Percentiles rank a stretch among this genome's conserved stretches.
Evolutionary conservation across 53 echinoderm and acorn worm species (phyloP).

Genomic region (Paracentrotus lividus): DNA sequence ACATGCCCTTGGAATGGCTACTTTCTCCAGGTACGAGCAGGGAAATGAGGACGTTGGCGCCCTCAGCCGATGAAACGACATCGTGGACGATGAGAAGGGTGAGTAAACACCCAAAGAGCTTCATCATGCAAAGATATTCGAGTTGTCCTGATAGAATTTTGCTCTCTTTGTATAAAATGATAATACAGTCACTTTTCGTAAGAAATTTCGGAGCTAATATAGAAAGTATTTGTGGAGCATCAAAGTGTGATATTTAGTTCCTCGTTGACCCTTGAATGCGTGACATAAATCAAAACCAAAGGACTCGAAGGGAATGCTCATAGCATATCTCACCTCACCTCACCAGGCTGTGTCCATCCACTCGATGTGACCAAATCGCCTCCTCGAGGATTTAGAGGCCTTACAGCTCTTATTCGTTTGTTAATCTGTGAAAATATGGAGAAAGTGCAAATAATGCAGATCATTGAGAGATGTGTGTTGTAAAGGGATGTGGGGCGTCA

Average conservation of each 20-base stretch:
- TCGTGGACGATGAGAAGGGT: neutral
- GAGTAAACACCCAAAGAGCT: neutral
- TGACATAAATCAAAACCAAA: neutral
- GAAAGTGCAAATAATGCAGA: too few relatives aligned
- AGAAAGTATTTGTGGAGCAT: neutral
- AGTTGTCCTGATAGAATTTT: neutral
- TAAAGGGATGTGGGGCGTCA: too few relatives aligned
- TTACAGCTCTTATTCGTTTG: too few relatives aligned
- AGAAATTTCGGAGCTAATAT: neutral
- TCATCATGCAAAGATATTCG: neutral
- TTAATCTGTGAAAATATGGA: too few relatives aligned
- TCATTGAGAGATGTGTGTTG: too few relatives aligned
- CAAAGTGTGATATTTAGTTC: neutral
- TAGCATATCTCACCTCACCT: too few relatives aligned
- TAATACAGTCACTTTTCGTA: neutral
- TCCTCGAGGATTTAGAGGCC: too few relatives aligned
- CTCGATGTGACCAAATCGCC: too few relatives aligned
- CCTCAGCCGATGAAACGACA: neutral
- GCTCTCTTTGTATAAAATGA: neutral
- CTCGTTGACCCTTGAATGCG: neutral
- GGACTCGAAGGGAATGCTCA: too few relatives aligned
- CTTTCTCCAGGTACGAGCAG: neutral
- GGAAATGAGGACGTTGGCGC: constrained; percentile 25
- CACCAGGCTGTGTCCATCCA: too few relatives aligned
- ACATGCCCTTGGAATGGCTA: constrained; percentile 28